Evolutionary conservation across 2,113 vertebrate species (phyloP).

Genomic region (Corydoras sp.): DNA sequence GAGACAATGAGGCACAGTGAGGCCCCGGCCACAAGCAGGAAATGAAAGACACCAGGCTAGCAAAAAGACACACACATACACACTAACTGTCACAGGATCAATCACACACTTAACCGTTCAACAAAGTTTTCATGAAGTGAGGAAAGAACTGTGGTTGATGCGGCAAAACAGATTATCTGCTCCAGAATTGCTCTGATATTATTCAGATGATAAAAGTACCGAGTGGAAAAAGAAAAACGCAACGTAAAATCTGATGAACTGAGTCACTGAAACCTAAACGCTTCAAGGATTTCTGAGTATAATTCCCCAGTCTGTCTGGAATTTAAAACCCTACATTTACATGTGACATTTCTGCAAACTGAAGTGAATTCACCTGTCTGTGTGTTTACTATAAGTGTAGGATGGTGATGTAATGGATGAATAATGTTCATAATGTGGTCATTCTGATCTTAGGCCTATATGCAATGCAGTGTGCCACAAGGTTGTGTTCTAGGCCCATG

Average conservation of each 20-base stretch:
- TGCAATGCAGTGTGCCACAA: neutral
- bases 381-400: neutral
- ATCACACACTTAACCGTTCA: conserved; percentile 22
- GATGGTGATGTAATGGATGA: neutral
- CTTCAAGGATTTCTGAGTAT: conserved; percentile 5
- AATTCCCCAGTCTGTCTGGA: neutral
- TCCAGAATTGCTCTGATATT: conserved; percentile 24
- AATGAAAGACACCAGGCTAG: conserved; percentile 56
- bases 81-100: conserved; percentile 38
- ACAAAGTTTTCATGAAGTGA: conserved; percentile 21
- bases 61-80: conserved; percentile 40
- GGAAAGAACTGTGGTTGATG: conserved; percentile 6
- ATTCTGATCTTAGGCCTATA: neutral
- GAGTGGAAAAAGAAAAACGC: conserved; percentile 9
- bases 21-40: conserved; percentile 58
- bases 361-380: neutral
- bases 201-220: conserved; percentile 8
- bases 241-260: neutral
- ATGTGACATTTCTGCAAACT: neutral
- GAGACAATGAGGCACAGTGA: conserved; percentile 54
- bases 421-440: neutral
- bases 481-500: neutral
- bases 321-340: neutral
- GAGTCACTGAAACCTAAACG: conserved; percentile 4
- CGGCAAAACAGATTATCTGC: conserved; percentile 3